Conservation (phyloP, 2,888 invertebrate genomes). For the Nebria brevicollis region DNA sequence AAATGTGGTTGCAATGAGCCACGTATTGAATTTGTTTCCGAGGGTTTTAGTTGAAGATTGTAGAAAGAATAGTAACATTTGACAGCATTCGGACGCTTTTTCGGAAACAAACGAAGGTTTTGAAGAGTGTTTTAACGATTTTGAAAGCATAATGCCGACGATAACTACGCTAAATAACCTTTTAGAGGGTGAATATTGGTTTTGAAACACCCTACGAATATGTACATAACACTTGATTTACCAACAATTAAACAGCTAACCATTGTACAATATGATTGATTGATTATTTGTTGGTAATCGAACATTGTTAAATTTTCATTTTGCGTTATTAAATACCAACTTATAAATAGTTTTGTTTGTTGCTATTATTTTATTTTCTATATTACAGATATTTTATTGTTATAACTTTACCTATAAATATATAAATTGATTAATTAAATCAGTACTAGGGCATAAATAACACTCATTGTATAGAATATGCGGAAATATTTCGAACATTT, state of each 20-base stretch:
- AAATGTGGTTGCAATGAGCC: constrained; percentile 65
- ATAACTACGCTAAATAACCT: constrained; percentile 46
- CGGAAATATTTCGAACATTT: neutral
- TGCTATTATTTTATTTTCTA: too few species aligned
- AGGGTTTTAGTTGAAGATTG: constrained; percentile 63
- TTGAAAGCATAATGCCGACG: constrained; percentile 53
- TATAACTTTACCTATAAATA: too few species aligned
- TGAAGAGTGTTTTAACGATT: constrained; percentile 51
- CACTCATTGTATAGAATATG: too few species aligned
- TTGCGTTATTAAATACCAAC: too few species aligned
- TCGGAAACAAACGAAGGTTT: constrained; percentile 37
- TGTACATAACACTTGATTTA: neutral
- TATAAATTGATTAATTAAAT: too few species aligned
- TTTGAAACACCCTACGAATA: constrained; percentile 27
- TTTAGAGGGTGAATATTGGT: constrained; percentile 50
- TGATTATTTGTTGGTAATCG: too few species aligned
- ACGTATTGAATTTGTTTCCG: constrained; percentile 66
- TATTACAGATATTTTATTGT: too few species aligned
- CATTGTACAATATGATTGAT: neutral
- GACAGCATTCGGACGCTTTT: constrained; percentile 14
- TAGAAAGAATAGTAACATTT: constrained; percentile 25
- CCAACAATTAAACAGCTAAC: neutral
- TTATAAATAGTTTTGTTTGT: too few species aligned
- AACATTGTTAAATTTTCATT: too few species aligned
- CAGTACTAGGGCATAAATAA: too few species aligned